Evolutionary conservation across 2,888 invertebrate genomes (phyloP).

Genomic region (Labia minor): DNA sequence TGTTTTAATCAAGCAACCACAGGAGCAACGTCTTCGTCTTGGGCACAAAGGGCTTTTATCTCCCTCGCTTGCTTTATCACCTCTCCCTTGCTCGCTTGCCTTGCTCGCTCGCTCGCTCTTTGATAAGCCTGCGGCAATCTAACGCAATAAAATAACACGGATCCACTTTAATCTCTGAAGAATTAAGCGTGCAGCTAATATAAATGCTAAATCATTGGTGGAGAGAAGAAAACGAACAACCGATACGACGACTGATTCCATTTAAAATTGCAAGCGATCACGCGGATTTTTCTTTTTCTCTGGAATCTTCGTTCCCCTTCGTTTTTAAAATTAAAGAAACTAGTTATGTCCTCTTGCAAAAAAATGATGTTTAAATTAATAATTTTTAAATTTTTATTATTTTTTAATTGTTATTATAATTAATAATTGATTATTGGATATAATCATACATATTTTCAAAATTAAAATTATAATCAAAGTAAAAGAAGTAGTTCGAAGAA

Average conservation of each 20-base stretch:
- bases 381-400: too few species aligned
- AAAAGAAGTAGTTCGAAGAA: too few species aligned
- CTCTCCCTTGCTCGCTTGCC: background rate
- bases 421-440: too few species aligned
- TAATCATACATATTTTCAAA: too few species aligned
- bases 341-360: too few species aligned
- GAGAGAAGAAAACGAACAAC: background rate
- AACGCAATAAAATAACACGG: conserved; percentile 13
- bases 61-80: conserved; percentile 13
- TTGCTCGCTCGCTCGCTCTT: background rate
- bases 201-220: background rate
- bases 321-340: too few species aligned
- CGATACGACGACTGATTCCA: background rate
- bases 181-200: conserved; percentile 8
- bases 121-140: conserved; percentile 13
- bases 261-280: background rate
- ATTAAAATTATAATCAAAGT: too few species aligned
- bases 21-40: conserved; percentile 13
- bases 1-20: conserved; percentile 8
- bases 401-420: too few species aligned
- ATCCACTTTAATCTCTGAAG: conserved; percentile 5
- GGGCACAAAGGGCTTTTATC: conserved; percentile 7
- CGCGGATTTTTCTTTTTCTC: background rate
- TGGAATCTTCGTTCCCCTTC: too few species aligned
- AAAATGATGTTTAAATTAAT: too few species aligned